These are phyloP conservation scores for Lanius collurio DNA, from an alignment of 2,113 vertebrate species.

Conservation along the genomic window DNA sequence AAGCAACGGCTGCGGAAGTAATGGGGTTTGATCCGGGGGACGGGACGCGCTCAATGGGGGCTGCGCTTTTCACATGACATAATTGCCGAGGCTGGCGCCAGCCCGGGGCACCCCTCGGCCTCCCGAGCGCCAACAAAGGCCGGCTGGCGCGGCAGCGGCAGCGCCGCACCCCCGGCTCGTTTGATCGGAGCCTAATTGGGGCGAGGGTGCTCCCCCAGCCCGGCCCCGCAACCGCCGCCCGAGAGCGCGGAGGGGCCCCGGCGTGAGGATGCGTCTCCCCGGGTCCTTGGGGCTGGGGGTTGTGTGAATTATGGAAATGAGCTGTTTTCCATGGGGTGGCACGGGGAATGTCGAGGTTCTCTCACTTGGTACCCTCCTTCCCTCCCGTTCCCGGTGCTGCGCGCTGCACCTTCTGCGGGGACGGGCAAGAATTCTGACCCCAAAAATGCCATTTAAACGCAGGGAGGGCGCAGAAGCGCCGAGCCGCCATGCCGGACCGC, in stretches of 20 bases:
- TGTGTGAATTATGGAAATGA: not conserved
- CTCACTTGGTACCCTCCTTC: not conserved
- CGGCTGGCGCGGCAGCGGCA: not conserved
- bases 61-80: slow-evolving; percentile 72
- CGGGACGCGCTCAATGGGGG: slow-evolving; percentile 80
- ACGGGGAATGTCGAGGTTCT: fast-evolving
- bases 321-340: not conserved
- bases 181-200: slow-evolving; percentile 2
- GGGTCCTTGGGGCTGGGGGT: not conserved
- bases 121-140: slow-evolving; percentile 37
- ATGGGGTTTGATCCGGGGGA: slow-evolving; percentile 81
- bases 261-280: fast-evolving
- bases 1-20: slow-evolving; percentile 86
- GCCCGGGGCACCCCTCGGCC: slow-evolving; percentile 52
- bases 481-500: fast-evolving
- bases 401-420: fast-evolving
- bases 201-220: not conserved
- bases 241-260: not conserved
- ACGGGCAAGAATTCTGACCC: not conserved
- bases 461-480: fast-evolving
- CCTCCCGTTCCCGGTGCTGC: fast-evolving
- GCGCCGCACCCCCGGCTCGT: not conserved
- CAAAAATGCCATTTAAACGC: fast-evolving
- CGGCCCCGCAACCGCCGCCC: not conserved
- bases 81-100: slow-evolving; percentile 80